Evolutionary conservation across 2,113 vertebrate genomes (phyloP).

Genomic region (Tupaia tana): DNA sequence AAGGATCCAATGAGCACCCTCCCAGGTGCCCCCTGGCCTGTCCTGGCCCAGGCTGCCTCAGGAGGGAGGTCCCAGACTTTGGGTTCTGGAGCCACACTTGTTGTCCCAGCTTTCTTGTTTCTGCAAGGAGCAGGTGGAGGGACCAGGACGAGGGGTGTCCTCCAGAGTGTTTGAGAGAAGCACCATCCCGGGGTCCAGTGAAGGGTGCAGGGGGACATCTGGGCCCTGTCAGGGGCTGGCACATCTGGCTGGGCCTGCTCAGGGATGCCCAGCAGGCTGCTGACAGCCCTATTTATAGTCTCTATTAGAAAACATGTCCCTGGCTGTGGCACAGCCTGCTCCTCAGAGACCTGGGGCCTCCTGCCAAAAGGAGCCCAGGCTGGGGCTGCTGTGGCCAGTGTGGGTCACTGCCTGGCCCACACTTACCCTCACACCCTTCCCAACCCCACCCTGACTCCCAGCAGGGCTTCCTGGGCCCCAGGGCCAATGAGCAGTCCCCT

Average conservation of each 20-base stretch:
- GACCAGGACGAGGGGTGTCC: background rate
- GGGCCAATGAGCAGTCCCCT: background rate
- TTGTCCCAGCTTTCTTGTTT: background rate
- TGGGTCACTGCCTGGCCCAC: accelerated
- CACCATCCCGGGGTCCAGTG: accelerated
- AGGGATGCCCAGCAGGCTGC: background rate
- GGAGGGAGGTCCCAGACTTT: background rate
- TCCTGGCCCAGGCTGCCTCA: background rate
- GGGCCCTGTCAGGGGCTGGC: background rate
- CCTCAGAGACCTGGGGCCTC: background rate
- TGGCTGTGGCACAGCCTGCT: background rate
- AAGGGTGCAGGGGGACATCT: too few relatives aligned
- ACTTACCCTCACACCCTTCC: too few relatives aligned
- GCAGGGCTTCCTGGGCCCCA: background rate
- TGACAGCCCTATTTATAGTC: background rate
- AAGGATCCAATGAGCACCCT: background rate
- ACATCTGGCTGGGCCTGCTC: background rate
- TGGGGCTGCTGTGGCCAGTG: background rate
- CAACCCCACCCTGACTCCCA: background rate
- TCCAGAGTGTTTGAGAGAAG: background rate
- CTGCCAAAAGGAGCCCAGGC: background rate
- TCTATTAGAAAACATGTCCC: background rate
- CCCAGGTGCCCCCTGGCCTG: too few relatives aligned
- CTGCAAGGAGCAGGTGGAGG: background rate
- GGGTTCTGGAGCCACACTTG: background rate